These are phyloP conservation scores for Ondatra zibethicus DNA, from an alignment of 2,113 vertebrate genomes.

Conservation along the genomic window DNA sequence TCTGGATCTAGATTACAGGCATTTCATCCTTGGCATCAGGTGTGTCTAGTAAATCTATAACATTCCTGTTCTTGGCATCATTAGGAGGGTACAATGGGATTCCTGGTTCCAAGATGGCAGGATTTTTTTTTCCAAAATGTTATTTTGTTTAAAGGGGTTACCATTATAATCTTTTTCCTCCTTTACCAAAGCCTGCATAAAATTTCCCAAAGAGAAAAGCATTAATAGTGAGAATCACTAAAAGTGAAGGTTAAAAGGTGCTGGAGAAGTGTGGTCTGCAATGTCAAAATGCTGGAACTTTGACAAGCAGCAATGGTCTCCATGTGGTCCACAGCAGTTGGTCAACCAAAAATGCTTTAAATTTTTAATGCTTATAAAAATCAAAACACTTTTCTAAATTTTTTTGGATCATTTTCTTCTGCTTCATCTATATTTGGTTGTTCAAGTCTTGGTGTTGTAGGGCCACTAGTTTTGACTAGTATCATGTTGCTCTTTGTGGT, in stretches of 20 bases:
- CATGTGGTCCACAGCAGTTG: neutral
- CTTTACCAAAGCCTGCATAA: neutral
- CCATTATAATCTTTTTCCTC: neutral
- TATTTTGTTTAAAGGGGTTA: neutral
- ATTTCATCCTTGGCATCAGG: too few species aligned
- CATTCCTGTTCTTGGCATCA: neutral
- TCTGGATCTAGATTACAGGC: too few species aligned
- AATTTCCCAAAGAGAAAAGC: neutral
- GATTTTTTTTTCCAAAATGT: neutral
- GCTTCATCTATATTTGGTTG: too few species aligned
- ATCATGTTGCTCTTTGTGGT: too few species aligned
- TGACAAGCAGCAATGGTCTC: neutral
- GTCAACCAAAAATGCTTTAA: neutral
- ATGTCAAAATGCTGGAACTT: neutral
- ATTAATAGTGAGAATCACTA: neutral
- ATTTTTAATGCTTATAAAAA: neutral
- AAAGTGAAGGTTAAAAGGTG: neutral
- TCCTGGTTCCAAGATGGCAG: neutral
- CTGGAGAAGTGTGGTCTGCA: neutral
- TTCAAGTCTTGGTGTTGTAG: too few species aligned
- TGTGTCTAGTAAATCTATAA: too few species aligned
- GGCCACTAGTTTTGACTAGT: too few species aligned
- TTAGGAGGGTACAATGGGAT: neutral
- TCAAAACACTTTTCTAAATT: neutral
- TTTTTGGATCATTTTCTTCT: too few species aligned